These are phyloP conservation scores for Hoplodrina blanda DNA, from an alignment of 2,888 invertebrate species.

Conservation along the genomic window DNA sequence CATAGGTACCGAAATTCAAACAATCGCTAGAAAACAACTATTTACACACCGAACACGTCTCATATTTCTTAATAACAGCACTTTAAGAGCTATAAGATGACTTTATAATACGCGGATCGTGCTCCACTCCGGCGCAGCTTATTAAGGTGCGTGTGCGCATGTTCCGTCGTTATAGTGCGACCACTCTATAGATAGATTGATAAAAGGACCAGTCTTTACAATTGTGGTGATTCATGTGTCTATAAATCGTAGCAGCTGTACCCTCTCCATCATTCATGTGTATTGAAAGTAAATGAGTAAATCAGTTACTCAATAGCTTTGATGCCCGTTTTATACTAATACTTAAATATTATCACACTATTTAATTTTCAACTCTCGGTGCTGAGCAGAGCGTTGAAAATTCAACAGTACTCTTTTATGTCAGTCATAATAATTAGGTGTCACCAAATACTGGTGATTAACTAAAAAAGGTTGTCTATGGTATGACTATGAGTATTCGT, in stretches of 20 bases:
- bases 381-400: too few relatives aligned
- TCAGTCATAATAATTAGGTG: too few relatives aligned
- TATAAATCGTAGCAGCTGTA: not conserved
- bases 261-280: not conserved
- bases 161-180: conserved; percentile 33
- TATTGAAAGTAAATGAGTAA: not conserved
- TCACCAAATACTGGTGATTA: too few relatives aligned
- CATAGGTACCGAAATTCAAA: not conserved
- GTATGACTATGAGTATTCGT: too few relatives aligned
- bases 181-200: conserved; percentile 26
- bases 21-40: conserved; percentile 16
- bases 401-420: too few relatives aligned
- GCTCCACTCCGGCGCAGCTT: conserved; percentile 57
- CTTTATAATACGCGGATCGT: conserved; percentile 72
- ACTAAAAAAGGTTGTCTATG: too few relatives aligned
- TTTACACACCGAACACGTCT: conserved; percentile 36
- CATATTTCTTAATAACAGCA: conserved; percentile 43
- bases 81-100: conserved; percentile 62
- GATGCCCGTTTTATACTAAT: too few relatives aligned
- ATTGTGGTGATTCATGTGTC: not conserved
- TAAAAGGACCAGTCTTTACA: conserved; percentile 23
- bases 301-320: not conserved
- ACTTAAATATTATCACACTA: too few relatives aligned
- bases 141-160: conserved; percentile 63
- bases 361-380: too few relatives aligned